These are phyloP conservation scores for Gila robusta DNA, from an alignment of 2,797 vertebrate genomes.

Conservation along the genomic window DNA sequence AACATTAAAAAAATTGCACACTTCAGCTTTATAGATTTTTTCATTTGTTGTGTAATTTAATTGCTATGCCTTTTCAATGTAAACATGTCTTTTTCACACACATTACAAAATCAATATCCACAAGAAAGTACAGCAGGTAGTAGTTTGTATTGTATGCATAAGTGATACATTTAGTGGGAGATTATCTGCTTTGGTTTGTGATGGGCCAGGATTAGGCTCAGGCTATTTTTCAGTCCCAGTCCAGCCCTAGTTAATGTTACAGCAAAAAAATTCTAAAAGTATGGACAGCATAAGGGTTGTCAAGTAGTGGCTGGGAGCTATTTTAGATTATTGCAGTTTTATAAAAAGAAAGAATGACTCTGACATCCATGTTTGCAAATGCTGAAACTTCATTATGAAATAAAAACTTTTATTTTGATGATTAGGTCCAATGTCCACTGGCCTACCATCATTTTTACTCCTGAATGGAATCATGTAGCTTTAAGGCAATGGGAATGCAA, in stretches of 20 bases:
- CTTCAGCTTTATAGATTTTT: slow-evolving; percentile 10
- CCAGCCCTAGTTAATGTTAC: slow-evolving; percentile 9
- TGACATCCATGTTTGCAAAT: not conserved
- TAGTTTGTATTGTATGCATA: slow-evolving; percentile 17
- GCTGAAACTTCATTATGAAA: not conserved
- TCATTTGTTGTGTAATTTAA: slow-evolving; percentile 21
- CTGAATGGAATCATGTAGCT: not conserved
- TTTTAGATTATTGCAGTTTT: slow-evolving; percentile 50
- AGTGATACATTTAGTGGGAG: not conserved
- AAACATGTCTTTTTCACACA: slow-evolving; percentile 22
- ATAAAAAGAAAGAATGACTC: not conserved
- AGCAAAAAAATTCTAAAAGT: not conserved
- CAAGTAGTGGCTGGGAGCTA: slow-evolving; percentile 27
- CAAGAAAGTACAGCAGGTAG: not conserved
- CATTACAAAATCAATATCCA: slow-evolving; percentile 24
- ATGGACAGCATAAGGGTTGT: slow-evolving; percentile 5
- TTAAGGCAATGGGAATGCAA: not conserved
- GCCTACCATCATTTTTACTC: not conserved
- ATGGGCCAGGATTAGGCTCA: not conserved
- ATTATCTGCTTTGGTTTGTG: slow-evolving; percentile 11
- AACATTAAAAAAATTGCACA: not conserved
- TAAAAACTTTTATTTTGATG: not conserved
- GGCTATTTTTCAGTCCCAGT: not conserved
- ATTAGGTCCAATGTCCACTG: not conserved
- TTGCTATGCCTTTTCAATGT: not conserved